Percentiles rank a stretch among this genome's conserved stretches.
Conservation (phyloP, 2,113 vertebrate genomes). For the Australoheros scitulus region DNA sequence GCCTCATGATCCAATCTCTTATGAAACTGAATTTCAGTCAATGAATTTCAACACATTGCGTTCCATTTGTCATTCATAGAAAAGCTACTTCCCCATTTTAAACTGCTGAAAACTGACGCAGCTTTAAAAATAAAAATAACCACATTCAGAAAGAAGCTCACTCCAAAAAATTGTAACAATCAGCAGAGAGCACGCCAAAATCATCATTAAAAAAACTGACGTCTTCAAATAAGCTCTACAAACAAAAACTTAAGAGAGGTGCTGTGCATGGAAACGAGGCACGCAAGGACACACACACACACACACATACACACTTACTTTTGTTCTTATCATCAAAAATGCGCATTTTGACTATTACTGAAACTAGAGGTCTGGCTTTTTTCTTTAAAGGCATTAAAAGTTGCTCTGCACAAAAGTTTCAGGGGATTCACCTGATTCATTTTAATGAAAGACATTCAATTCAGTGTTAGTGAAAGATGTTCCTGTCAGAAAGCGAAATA, state of each 20-base stretch:
- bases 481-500: not conserved
- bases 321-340: constrained; percentile 5
- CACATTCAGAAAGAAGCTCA: not conserved
- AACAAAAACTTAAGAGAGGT: not conserved
- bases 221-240: not conserved
- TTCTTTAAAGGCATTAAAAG: not conserved
- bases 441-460: not conserved
- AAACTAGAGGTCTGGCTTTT: not conserved
- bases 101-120: not conserved
- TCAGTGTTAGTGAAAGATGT: not conserved
- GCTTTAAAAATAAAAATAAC: constrained; percentile 1
- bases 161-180: not conserved
- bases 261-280: not conserved
- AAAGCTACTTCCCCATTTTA: not conserved
- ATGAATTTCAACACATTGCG: constrained; percentile 16
- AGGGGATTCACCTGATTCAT: not conserved
- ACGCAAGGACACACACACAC: not conserved
- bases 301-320: not conserved
- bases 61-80: constrained; percentile 42
- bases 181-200: not conserved
- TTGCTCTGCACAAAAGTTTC: not conserved
- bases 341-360: not conserved
- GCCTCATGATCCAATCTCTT: constrained; percentile 16
- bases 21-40: constrained; percentile 14
- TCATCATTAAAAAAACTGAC: not conserved